phyloP scores from a whole-genome alignment of 2,797 vertebrate genomes.

The Syngnathus rostellatus region DNA sequence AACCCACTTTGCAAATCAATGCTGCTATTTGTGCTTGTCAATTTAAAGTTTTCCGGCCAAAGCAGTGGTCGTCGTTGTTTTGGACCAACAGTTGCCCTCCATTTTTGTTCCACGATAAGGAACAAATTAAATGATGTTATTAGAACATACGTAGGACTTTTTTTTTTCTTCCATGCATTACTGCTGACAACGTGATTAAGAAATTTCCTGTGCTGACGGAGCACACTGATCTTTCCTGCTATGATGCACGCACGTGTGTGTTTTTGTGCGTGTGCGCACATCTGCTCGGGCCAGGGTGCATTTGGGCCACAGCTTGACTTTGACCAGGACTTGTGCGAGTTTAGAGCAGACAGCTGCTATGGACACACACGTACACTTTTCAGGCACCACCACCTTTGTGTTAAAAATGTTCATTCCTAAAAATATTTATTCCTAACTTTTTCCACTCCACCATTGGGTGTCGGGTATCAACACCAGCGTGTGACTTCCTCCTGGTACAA shows the following conservation, averaged over 20 bases:
- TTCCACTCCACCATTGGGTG: background rate
- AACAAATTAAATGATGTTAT: background rate
- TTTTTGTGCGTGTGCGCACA: constrained; percentile 18
- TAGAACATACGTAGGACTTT: constrained; percentile 23
- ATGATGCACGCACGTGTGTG: constrained; percentile 10
- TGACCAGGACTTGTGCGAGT: constrained; percentile 32
- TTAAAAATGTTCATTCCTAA: background rate
- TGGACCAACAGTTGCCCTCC: background rate
- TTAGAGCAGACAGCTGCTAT: background rate
- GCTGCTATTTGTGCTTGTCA: background rate
- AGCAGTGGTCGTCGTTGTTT: background rate
- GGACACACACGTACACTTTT: background rate
- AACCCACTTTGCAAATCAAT: too few species aligned
- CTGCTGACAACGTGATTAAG: constrained; percentile 49
- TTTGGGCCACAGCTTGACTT: constrained; percentile 53
- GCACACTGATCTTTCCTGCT: constrained; percentile 41
- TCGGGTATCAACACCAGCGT: background rate
- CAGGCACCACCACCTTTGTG: background rate
- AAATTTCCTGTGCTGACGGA: constrained; percentile 52
- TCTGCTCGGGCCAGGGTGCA: constrained; percentile 50
- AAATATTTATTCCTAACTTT: background rate
- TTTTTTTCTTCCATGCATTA: constrained; percentile 32
- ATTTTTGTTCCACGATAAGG: background rate
- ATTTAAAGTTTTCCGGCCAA: background rate
- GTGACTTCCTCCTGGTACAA: background rate